phyloP scores from a whole-genome alignment of 1,140 invertebrate species.

The Leptopilina clavipes region DNA sequence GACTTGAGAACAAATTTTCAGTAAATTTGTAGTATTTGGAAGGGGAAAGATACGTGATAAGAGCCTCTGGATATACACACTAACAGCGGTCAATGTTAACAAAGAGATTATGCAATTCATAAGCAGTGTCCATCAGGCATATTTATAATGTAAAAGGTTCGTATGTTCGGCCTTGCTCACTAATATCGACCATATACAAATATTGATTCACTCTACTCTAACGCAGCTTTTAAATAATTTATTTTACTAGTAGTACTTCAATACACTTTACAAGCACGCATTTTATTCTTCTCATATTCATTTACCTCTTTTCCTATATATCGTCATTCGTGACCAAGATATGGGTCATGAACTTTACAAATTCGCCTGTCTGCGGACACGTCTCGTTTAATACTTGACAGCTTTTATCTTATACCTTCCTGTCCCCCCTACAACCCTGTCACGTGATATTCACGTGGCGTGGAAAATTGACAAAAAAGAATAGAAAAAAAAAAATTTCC shows the following conservation, averaged over 20 bases:
- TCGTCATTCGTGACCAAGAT: neutral
- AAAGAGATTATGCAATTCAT: conserved; percentile 4
- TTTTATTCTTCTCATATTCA: neutral
- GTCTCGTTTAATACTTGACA: neutral
- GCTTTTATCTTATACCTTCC: conserved; percentile 12
- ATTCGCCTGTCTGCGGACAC: neutral
- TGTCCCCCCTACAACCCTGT: no score
- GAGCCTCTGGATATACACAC: no score
- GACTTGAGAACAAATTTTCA: no score
- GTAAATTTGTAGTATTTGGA: no score
- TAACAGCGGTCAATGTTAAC: conserved; percentile 40
- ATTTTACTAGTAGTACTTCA: neutral
- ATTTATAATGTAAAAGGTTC: conserved; percentile 11
- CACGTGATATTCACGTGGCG: neutral
- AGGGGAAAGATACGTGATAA: no score
- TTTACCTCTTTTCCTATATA: neutral
- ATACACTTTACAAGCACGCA: neutral
- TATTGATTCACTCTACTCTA: conserved; percentile 11
- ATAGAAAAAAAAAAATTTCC: no score
- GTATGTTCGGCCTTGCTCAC: neutral
- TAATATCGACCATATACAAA: conserved; percentile 3
- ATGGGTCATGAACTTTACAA: conserved; percentile 10
- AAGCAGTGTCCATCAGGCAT: neutral
- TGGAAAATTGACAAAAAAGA: no score
- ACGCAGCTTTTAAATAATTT: neutral